A percentile compares a stretch with the other conserved stretches of the same genome.
phyloP scores from a whole-genome alignment of 2,888 invertebrate species.

The Calameuta pallipes region DNA sequence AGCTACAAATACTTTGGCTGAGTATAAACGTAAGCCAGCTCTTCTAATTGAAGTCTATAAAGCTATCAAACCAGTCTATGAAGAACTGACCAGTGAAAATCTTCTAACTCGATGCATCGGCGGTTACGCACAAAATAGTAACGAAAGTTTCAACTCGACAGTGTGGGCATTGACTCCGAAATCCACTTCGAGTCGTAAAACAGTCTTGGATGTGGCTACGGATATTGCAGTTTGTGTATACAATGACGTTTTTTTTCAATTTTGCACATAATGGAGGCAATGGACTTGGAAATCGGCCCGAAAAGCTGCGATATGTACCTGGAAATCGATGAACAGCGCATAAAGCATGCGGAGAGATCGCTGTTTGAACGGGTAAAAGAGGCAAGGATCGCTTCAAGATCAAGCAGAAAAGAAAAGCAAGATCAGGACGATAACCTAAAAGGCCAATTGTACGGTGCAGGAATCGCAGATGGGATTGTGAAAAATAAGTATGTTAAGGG shows the following conservation, averaged over 20 bases:
- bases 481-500: no score
- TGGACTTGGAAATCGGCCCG: conserved; percentile 25
- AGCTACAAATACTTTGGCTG: conserved; percentile 15
- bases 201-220: conserved; percentile 9
- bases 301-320: conserved; percentile 24
- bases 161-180: conserved; percentile 19
- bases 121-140: conserved; percentile 17
- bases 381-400: conserved; percentile 22
- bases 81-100: conserved; percentile 9
- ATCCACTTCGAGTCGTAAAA: conserved; percentile 6
- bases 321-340: conserved; percentile 25
- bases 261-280: conserved; percentile 25
- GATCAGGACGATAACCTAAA: no score
- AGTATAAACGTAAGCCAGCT: conserved; percentile 18
- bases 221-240: conserved; percentile 25
- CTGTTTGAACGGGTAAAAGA: conserved; percentile 22
- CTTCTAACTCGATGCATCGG: conserved; percentile 18
- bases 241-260: conserved; percentile 24
- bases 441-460: no score
- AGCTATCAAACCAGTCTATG: conserved; percentile 18
- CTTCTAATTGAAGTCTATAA: conserved; percentile 1
- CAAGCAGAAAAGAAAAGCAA: conserved; percentile 23
- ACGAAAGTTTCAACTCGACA: conserved; percentile 19
- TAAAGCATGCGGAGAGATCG: conserved; percentile 27
- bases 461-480: no score